Conservation (phyloP, 2,113 vertebrate genomes). For the Festucalex cinctus region DNA sequence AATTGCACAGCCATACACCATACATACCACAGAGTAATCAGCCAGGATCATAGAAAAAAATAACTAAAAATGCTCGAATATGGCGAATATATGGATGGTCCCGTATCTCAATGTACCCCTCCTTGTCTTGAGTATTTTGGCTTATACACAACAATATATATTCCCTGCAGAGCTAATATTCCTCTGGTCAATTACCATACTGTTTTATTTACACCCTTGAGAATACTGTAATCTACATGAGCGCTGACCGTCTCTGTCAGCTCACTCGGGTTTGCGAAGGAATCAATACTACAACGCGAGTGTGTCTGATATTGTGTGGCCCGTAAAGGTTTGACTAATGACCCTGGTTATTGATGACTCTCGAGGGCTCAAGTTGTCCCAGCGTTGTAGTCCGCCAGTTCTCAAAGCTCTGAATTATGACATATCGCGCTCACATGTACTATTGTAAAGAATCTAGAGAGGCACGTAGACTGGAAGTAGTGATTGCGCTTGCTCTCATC, state of each 20-base stretch:
- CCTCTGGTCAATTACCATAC: conserved; percentile 43
- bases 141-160: conserved; percentile 20
- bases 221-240: conserved; percentile 55
- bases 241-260: conserved; percentile 49
- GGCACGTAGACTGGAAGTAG: no score
- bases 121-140: not conserved
- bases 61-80: no score
- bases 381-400: conserved; percentile 5
- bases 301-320: conserved; percentile 41
- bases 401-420: not conserved
- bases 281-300: conserved; percentile 59
- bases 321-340: conserved; percentile 49
- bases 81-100: no score
- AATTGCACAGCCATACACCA: no score
- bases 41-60: no score
- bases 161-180: conserved; percentile 38
- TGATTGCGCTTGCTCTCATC: no score
- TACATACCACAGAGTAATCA: no score
- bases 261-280: conserved; percentile 60
- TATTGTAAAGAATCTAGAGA: no score
- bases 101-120: no score
- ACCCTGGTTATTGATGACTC: conserved; percentile 40
- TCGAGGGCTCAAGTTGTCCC: conserved; percentile 45
- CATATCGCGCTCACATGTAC: no score
- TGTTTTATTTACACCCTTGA: conserved; percentile 32